Base-by-base conservation (phyloP, 2,113 vertebrate genomes). In the Anoura caudifer region DNA sequence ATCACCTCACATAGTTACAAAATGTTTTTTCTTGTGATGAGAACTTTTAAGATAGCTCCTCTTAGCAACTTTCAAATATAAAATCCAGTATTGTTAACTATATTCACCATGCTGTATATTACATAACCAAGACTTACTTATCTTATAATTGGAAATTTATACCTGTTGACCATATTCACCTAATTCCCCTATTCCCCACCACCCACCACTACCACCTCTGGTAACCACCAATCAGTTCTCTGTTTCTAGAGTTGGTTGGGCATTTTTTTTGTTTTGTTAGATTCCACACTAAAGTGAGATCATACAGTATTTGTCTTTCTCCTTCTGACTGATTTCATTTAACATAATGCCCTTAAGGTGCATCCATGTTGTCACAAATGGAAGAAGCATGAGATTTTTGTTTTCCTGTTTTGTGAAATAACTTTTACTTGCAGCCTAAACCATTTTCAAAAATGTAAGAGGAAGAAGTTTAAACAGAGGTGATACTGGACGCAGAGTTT, bases 401-500 rank as follows among this genome's bases (percentile, higher is more conserved):
- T 38, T 10, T 31, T 91, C 90, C 43, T 50, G 24, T 56, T 94
- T 43, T 67, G 22, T 72, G 76, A 87, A 82, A 36, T 91, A 80
- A 88, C 26, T 75, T 93, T 84, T 75, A 52, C 72, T 91, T 84
- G 61, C 26, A 93, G 47, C n/a, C 41, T 84, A 80, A 59, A 59
- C 17, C 31, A 93, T 93, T 93, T 47, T 79, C 9, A 87, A 89
- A 92, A n/a, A 89, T 56, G 43, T 36, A 87, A 82, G 36, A 90
- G 22, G 38, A 87, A 54, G 24, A 41, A 47, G 6, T 94, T 90
- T 70, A 94, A 90, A 81, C 28, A 84, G 59, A 92, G 52, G 20
- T 84, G 67, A 92, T 76, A 63, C 33, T 91, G 52, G 4, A 56
- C 61, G 24, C 41, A 81, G 70, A 75, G n/a, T 84, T 91, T 61